Evolutionary conservation across 2,888 invertebrate species (phyloP).

Genomic region (Linnaemya vulpina): DNA sequence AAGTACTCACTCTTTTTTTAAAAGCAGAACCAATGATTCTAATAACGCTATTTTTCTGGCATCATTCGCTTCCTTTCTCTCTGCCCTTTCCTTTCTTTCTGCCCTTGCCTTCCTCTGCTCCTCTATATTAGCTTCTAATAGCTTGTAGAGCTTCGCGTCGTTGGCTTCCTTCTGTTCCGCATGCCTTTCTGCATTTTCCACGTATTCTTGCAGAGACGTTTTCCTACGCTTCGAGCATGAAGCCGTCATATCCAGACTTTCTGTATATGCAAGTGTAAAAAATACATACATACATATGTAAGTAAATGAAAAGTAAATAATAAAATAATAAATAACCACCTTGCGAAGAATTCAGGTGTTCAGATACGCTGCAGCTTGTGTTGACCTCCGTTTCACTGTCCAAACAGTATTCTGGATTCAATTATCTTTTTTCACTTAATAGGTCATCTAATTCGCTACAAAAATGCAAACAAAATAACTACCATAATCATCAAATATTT

Average conservation of each 20-base stretch:
- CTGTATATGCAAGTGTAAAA: conserved; percentile 16
- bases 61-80: conserved; percentile 21
- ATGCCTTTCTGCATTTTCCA: conserved; percentile 14
- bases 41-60: conserved; percentile 22
- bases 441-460: conserved; percentile 15
- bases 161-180: conserved; percentile 12
- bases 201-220: conserved; percentile 7
- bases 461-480: conserved; percentile 21
- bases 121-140: conserved; percentile 11
- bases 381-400: conserved; percentile 31
- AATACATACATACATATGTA: conserved; percentile 13
- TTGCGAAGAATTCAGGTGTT: no score
- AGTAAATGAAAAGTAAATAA: conserved; percentile 41
- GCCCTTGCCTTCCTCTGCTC: conserved; percentile 30
- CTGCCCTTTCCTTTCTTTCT: conserved; percentile 22
- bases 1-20: conserved; percentile 33
- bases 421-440: conserved; percentile 1
- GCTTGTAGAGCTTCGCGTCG: not conserved
- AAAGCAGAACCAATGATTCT: conserved; percentile 36
- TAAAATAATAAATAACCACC: conserved; percentile 39
- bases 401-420: conserved; percentile 22
- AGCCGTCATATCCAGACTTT: conserved; percentile 23
- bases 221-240: conserved; percentile 15
- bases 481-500: conserved; percentile 33
- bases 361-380: no score